Evolutionary conservation across 2,888 invertebrate species (phyloP), one percentile per base, ranked within the genome.

Genomic region (Drosophila nr. medialis): DNA sequence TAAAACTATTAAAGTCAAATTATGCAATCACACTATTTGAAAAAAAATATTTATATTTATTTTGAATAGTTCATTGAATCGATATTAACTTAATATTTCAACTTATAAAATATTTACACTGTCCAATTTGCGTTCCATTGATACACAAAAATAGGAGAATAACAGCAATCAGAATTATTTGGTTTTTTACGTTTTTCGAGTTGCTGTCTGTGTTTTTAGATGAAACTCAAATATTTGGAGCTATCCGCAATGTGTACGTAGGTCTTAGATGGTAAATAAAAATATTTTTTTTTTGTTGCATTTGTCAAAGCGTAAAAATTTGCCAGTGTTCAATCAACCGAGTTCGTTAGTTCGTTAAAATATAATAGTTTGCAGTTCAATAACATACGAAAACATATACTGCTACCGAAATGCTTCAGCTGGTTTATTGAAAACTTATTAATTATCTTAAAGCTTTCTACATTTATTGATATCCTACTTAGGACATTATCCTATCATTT

Each of bases 321-420:
- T 32, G 32, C 4, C 10, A 32, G 11, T 73, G 81, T 79, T 73
- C 84, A 85, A 88, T 86, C 89, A 85, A 79, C 67, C 69, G 75
- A 75, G 73, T 67, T 80, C 70, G 83, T 76, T 78, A 83, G 84
- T 86, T 86, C 81, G 89, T 85, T 89, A 89, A 83, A 85, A 80
- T 74, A 83, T 83, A 86, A 79, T 88, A 75, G 80, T 75, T 80
- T 82, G 58, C 73, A 73, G 55, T 71, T 63, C 51, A 70, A 51
- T 54, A 48, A 38, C 29, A 53, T 27, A 38, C 32, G 34, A 64
- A 64, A 58, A 10, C 30, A 30, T 30, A 30, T 2, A 10, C 2
- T 30, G 30, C 30, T 30, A 10, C 30, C 10, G 30, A 32, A 32
- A 32, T 32, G 30, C 30, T 32, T 32, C 30, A 3, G 3, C 30